A percentile compares a stretch with the other conserved stretches of the same genome.
These are phyloP conservation scores for Hemicentrotus pulcherrimus DNA, from an alignment of 35 echinoderm and acorn worm species.

Conservation along the genomic window DNA sequence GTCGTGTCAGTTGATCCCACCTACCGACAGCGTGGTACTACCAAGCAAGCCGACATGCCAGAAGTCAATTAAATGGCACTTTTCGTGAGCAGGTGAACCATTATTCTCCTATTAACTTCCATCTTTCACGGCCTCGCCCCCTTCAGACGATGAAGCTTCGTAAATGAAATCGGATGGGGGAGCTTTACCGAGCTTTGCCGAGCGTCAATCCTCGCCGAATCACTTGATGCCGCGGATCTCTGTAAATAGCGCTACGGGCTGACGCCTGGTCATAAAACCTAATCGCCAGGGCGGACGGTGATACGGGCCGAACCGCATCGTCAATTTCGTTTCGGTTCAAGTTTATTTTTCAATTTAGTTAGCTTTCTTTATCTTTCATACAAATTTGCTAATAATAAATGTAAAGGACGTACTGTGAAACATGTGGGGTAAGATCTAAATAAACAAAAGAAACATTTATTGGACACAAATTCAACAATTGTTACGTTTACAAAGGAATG, in stretches of 20 bases:
- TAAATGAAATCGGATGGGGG: not conserved
- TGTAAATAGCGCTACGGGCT: not conserved
- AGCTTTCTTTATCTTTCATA: not conserved
- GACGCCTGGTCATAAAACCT: not conserved
- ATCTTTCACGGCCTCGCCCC: not conserved
- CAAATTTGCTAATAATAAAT: not conserved
- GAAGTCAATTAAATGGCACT: not conserved
- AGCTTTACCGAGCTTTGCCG: not conserved
- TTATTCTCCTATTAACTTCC: not conserved
- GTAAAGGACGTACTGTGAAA: not conserved
- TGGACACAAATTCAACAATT: too few species aligned
- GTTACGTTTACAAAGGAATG: too few species aligned
- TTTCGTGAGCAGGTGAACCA: not conserved
- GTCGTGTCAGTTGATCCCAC: too few species aligned
- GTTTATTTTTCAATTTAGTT: not conserved
- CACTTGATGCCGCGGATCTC: not conserved
- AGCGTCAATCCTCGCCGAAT: not conserved
- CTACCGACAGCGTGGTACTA: too few species aligned
- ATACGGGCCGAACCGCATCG: not conserved
- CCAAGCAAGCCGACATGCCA: too few species aligned
- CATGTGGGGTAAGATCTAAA: too few species aligned
- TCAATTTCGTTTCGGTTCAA: not conserved
- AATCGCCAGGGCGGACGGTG: not conserved
- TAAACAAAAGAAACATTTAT: too few species aligned
- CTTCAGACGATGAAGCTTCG: not conserved